Percentiles rank a stretch among this genome's conserved stretches.
phyloP scores from a whole-genome alignment of 2,888 invertebrate genomes.

The Octonoba sinensis region DNA sequence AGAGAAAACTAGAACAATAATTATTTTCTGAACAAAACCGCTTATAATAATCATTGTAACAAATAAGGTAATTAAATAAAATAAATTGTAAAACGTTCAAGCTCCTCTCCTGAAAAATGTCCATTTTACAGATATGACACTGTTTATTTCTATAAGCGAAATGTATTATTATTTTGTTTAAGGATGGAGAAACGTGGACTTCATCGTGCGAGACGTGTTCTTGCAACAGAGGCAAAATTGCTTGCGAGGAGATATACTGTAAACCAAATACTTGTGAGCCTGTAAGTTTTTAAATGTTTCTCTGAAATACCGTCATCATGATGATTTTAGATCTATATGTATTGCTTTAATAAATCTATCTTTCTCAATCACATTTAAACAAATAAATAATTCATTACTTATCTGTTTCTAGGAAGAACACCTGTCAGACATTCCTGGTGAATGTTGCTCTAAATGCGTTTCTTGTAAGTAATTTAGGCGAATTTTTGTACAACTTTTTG shows the following conservation, averaged over 20 bases:
- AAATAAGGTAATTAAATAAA: too few species aligned
- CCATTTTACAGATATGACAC: too few species aligned
- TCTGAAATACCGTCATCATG: too few species aligned
- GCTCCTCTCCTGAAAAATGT: too few species aligned
- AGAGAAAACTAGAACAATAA: too few species aligned
- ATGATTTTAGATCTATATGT: too few species aligned
- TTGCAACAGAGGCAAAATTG: slow-evolving; percentile 18
- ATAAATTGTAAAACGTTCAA: too few species aligned
- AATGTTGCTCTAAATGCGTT: slow-evolving; percentile 50
- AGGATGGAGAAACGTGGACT: slow-evolving; percentile 40
- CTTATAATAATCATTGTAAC: too few species aligned
- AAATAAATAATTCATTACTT: background rate
- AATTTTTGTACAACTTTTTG: too few species aligned
- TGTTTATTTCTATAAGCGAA: too few species aligned
- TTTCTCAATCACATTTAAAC: background rate
- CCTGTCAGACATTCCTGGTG: slow-evolving; percentile 21
- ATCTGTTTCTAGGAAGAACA: slow-evolving; percentile 36
- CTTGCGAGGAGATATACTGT: slow-evolving; percentile 21
- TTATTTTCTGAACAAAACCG: too few species aligned
- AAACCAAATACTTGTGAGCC: slow-evolving; percentile 1
- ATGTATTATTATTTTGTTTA: background rate
- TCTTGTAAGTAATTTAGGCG: slow-evolving; percentile 28
- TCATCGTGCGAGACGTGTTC: slow-evolving; percentile 18
- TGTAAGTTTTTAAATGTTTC: slow-evolving; percentile 16
- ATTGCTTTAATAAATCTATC: background rate